phyloP scores from a whole-genome alignment of 2,888 invertebrate species.

The Himalopsyche kuldschensis region DNA sequence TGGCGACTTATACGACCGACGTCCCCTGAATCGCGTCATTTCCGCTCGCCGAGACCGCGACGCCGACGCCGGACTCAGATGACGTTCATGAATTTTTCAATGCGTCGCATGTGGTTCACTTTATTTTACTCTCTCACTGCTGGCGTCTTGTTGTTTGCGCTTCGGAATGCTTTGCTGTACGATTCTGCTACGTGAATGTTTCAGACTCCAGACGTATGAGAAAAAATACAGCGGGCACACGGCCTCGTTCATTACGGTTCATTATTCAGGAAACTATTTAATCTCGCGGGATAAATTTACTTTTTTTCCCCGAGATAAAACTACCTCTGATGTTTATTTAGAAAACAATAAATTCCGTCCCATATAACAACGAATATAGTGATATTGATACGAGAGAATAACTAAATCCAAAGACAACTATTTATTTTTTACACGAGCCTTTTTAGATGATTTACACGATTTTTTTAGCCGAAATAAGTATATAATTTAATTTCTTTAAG shows the following conservation, averaged over 20 bases:
- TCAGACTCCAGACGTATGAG: background rate
- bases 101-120: conserved; percentile 10
- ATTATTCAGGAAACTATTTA: background rate
- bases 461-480: too few relatives aligned
- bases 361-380: too few relatives aligned
- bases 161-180: background rate
- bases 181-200: background rate
- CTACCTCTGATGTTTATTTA: background rate
- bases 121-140: conserved; percentile 9
- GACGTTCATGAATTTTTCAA: conserved; percentile 38
- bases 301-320: background rate
- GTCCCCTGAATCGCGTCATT: background rate
- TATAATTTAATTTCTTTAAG: too few relatives aligned
- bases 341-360: too few relatives aligned
- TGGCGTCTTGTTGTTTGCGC: background rate
- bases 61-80: conserved; percentile 21
- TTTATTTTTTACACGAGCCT: too few relatives aligned
- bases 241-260: background rate
- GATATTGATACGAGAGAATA: too few relatives aligned
- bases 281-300: background rate
- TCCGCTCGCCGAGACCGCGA: background rate
- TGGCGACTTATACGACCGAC: background rate
- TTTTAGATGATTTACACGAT: too few relatives aligned
- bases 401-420: too few relatives aligned
- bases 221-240: background rate